phyloP scores from a whole-genome alignment of 2,888 invertebrate genomes.

The Drosophila kokeensis region DNA sequence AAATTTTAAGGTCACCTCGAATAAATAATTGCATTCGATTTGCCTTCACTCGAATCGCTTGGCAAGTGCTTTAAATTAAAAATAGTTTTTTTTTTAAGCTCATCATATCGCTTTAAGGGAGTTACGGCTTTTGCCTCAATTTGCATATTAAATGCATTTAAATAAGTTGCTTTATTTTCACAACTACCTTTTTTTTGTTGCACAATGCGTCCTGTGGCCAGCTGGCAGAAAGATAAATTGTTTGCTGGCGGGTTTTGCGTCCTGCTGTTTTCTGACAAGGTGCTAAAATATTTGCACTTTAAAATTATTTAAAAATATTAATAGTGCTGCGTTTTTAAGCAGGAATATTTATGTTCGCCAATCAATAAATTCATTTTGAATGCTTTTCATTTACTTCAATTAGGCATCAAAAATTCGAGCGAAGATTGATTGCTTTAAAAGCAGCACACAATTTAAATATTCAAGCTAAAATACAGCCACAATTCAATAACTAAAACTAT shows the following conservation, averaged over 20 bases:
- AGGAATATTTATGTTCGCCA: not conserved
- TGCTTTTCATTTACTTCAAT: not conserved
- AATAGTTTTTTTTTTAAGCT: not conserved
- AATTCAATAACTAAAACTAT: not conserved
- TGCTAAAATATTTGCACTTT: constrained; percentile 2
- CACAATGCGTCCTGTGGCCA: not conserved
- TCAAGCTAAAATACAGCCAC: accelerated
- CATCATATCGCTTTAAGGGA: not conserved
- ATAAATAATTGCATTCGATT: constrained; percentile 10
- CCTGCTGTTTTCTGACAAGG: constrained; percentile 9
- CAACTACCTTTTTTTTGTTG: not conserved
- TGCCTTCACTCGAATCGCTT: not conserved
- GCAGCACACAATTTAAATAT: not conserved
- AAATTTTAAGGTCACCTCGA: constrained; percentile 13
- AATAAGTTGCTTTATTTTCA: constrained; percentile 1
- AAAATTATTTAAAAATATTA: not conserved
- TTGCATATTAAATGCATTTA: constrained; percentile 23
- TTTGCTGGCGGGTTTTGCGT: not conserved
- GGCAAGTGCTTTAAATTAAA: not conserved
- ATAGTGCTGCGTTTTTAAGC: not conserved
- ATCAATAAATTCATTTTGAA: not conserved
- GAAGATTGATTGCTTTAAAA: not conserved
- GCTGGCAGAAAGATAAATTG: not conserved
- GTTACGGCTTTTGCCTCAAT: constrained; percentile 8
- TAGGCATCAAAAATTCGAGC: not conserved